These are phyloP conservation scores for Hyposmocoma kahamanoa DNA, from an alignment of 1,140 invertebrate genomes.

Conservation along the genomic window DNA sequence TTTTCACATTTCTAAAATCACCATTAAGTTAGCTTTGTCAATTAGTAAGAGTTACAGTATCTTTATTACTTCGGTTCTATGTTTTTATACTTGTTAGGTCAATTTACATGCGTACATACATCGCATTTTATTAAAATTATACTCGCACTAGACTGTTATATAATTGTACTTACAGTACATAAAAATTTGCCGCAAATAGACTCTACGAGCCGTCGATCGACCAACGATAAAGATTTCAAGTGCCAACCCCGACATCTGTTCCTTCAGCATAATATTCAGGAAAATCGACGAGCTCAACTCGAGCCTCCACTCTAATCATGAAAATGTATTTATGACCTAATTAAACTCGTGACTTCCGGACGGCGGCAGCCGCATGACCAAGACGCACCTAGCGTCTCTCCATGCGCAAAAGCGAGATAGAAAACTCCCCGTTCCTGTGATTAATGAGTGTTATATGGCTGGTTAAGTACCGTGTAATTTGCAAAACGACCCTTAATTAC, in stretches of 20 bases:
- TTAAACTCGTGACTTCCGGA: conserved; percentile 60
- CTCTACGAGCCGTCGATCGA: not conserved
- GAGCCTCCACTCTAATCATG: conserved; percentile 49
- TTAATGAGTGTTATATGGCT: conserved; percentile 75
- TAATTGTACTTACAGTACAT: too few species aligned
- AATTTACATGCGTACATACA: too few species aligned
- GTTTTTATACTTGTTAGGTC: too few species aligned
- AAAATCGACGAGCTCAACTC: conserved; percentile 23
- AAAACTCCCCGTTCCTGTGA: conserved; percentile 44
- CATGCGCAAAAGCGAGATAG: conserved; percentile 31
- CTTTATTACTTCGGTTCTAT: too few species aligned
- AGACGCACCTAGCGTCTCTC: conserved; percentile 16
- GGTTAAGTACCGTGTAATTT: conserved; percentile 76
- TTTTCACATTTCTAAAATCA: too few species aligned
- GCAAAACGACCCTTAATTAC: conserved; percentile 76
- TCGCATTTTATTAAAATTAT: too few species aligned
- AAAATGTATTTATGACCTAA: conserved; percentile 74
- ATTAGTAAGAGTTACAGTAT: too few species aligned
- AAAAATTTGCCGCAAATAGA: not conserved
- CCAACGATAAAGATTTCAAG: not conserved
- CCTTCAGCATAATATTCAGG: conserved; percentile 19
- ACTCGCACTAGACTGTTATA: too few species aligned
- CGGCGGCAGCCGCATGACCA: conserved; percentile 19
- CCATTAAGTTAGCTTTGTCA: too few species aligned
- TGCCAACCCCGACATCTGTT: conserved; percentile 17